Percentiles rank a stretch among this genome's conserved stretches.
Evolutionary conservation across 2,888 invertebrate species (phyloP).

Genomic region (Leptinotarsa tumamoca): DNA sequence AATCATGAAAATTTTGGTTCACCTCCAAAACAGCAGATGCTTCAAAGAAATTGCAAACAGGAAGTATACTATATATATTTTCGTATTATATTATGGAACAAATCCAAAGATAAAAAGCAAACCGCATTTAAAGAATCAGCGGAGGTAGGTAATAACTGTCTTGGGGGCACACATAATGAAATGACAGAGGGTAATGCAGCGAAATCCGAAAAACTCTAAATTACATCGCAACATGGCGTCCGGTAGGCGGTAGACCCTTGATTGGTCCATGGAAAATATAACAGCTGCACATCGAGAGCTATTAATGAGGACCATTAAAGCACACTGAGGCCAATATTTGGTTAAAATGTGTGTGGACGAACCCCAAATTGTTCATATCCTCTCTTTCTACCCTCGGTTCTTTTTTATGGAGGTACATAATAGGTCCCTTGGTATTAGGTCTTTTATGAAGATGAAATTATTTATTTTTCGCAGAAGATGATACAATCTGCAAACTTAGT

Average conservation of each 20-base stretch:
- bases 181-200: conserved; percentile 48
- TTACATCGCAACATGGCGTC: conserved; percentile 63
- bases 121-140: conserved; percentile 17
- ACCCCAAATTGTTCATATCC: conserved; percentile 26
- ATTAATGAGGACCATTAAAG: conserved; percentile 64
- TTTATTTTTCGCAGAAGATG: background rate
- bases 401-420: conserved; percentile 21
- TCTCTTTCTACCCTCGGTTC: conserved; percentile 21
- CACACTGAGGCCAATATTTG: conserved; percentile 58
- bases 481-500: conserved; percentile 2
- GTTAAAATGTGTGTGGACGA: conserved; percentile 34
- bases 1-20: no score
- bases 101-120: background rate
- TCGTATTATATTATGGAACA: background rate
- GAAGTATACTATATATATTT: no score
- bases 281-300: conserved; percentile 65
- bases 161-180: conserved; percentile 40
- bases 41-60: no score
- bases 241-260: conserved; percentile 57
- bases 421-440: background rate
- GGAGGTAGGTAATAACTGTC: conserved; percentile 30
- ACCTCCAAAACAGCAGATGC: no score
- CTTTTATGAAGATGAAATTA: conserved; percentile 4
- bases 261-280: conserved; percentile 66
- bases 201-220: conserved; percentile 57